Conservation (phyloP, 2,888 invertebrate species). For the Ypsolopha sequella region DNA sequence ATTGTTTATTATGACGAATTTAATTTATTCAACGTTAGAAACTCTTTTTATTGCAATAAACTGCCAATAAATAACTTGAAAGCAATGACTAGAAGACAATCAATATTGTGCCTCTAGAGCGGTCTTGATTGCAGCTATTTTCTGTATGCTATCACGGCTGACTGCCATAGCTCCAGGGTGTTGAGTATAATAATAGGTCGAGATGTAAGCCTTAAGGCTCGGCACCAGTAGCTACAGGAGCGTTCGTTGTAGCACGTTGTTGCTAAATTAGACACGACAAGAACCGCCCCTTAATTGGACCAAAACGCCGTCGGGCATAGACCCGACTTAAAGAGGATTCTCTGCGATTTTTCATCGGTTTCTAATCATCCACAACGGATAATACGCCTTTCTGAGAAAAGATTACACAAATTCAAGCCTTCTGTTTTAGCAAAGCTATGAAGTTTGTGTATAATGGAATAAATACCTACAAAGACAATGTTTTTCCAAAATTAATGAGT, state of each 20-base stretch:
- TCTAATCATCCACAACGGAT: conserved; percentile 18
- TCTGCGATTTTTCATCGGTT: conserved; percentile 28
- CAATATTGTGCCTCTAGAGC: background rate
- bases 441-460: background rate
- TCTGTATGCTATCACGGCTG: background rate
- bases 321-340: conserved; percentile 3
- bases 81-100: background rate
- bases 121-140: background rate
- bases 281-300: conserved; percentile 54
- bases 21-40: background rate
- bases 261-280: conserved; percentile 49
- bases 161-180: background rate
- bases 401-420: background rate
- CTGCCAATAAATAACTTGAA: background rate
- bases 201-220: background rate
- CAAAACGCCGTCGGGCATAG: conserved; percentile 33
- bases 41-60: background rate
- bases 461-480: background rate
- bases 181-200: conserved; percentile 3
- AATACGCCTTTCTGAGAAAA: background rate
- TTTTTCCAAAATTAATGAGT: conserved; percentile 1
- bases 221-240: conserved; percentile 3
- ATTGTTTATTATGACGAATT: too few relatives aligned
- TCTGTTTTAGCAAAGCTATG: background rate
- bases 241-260: background rate